These are phyloP conservation scores for Sitodiplosis mosellana DNA, from an alignment of 1,140 invertebrate species.

Conservation along the genomic window DNA sequence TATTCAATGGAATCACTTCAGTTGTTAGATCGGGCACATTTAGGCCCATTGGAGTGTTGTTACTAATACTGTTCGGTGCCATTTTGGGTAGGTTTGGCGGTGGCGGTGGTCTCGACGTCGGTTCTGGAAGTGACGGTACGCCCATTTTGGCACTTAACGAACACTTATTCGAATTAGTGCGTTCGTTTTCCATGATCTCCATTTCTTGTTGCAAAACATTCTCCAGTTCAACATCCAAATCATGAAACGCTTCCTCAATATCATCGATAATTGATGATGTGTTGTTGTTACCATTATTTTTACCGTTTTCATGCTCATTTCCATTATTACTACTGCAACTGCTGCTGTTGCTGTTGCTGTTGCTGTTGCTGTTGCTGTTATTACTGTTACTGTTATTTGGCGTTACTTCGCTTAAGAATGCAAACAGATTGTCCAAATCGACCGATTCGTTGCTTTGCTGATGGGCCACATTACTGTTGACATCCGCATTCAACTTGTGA, in stretches of 20 bases:
- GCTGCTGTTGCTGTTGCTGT: neutral
- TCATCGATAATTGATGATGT: conserved; percentile 57
- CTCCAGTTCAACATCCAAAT: conserved; percentile 52
- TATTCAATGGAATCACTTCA: neutral
- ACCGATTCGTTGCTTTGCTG: conserved; percentile 45
- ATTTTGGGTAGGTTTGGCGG: conserved; percentile 23
- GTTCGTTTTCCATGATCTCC: conserved; percentile 23
- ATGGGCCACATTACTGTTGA: conserved; percentile 11
- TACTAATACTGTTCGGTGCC: conserved; percentile 9
- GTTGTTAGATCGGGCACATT: neutral
- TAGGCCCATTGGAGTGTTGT: neutral
- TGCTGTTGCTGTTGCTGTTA: neutral
- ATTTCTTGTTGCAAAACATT: conserved; percentile 29
- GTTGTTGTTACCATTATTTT: conserved; percentile 9
- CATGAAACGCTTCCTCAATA: conserved; percentile 67
- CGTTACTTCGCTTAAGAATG: conserved; percentile 73
- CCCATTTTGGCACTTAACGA: conserved; percentile 20
- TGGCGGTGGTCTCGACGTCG: conserved; percentile 47
- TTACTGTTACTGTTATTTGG: conserved; percentile 10
- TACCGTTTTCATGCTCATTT: conserved; percentile 6
- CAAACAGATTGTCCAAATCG: conserved; percentile 84
- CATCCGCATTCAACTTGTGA: conserved; percentile 34
- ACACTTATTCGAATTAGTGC: conserved; percentile 8
- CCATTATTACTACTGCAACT: conserved; percentile 8
- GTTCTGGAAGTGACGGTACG: conserved; percentile 48